Base-by-base conservation (phyloP, 1,140 invertebrate genomes). In the Eumaeus atala region DNA sequence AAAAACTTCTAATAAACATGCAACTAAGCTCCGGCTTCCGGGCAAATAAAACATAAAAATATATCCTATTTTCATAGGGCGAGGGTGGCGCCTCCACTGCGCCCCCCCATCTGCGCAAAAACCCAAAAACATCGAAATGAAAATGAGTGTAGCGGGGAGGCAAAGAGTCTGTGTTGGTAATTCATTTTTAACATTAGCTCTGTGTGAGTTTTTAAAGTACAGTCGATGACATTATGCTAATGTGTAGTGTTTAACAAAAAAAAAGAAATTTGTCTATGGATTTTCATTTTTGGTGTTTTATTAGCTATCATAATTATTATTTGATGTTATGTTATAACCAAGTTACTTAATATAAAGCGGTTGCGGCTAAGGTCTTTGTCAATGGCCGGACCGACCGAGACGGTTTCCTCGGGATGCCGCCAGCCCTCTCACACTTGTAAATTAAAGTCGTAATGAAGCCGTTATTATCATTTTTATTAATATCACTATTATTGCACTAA, bases 1-100 rank as follows among this genome's bases (percentile, higher is more conserved):
- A 85, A 85, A 86, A 86, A 86, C 61, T 80, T 83, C 77, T 84
- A 84, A 84, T 86, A 86, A 86, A 84, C 83, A 86, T 86, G 83
- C 80, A 86, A 86, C 83, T 86, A 86, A 86, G 73, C 80, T 77
- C 73, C 63, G 77, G 70, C 77, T 86, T 84, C 80, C 80, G 80
- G 75, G 76, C 77, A 80, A 86, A 86, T 86, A 84, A 86, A 86
- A 86, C 80, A 86, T 86, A 86, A 86, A 86, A 86, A 86, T 86
- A 86, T 86, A 86, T 86, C 83, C 83, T 86, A 86, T 86, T 86
- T 86, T 86, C 80, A 86, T 84, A 83, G 83, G 82, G 79, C 72
- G 78, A 64, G 74, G 72, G 66, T 58, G 64, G 66, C 52, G 40
- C 51, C 59, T 61, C 63, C 57, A 48, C 52, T 67, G 48, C 61